A percentile compares a stretch with the other conserved stretches of the same genome.
Conservation (phyloP, 2,888 invertebrate genomes). For the Mactromeris polynyma region DNA sequence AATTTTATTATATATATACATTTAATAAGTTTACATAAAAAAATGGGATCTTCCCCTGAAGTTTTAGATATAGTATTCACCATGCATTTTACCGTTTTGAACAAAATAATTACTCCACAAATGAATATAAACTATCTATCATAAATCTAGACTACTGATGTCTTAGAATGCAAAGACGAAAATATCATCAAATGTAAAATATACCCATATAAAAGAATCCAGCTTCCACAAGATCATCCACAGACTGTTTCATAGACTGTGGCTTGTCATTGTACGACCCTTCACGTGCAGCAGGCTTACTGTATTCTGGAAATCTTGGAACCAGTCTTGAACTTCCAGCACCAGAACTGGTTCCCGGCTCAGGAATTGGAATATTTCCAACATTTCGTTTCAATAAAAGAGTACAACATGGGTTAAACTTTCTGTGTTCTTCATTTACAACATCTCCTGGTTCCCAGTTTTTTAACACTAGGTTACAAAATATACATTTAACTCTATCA, state of each 20-base stretch:
- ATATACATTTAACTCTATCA: slow-evolving; percentile 70
- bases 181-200: too few relatives aligned
- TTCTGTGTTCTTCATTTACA: slow-evolving; percentile 64
- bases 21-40: too few relatives aligned
- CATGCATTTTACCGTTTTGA: too few relatives aligned
- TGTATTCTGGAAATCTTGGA: slow-evolving; percentile 65
- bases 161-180: too few relatives aligned
- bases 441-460: slow-evolving; percentile 69
- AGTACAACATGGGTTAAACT: slow-evolving; percentile 64
- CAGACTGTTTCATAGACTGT: slow-evolving; percentile 44
- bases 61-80: too few relatives aligned
- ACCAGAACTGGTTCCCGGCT: slow-evolving; percentile 14
- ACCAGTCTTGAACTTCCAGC: not conserved
- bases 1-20: too few relatives aligned
- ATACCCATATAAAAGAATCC: slow-evolving; percentile 73
- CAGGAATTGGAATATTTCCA: slow-evolving; percentile 63
- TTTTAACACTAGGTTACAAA: slow-evolving; percentile 70
- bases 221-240: slow-evolving; percentile 61
- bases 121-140: too few relatives aligned
- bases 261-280: slow-evolving; percentile 56
- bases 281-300: slow-evolving; percentile 54
- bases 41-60: too few relatives aligned
- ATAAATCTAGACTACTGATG: too few relatives aligned
- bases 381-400: slow-evolving; percentile 60
- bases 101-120: too few relatives aligned